Evolutionary conservation across 1,140 invertebrate species (phyloP), one percentile per base, ranked within the genome.

Genomic region (Solenopsis fugax): DNA sequence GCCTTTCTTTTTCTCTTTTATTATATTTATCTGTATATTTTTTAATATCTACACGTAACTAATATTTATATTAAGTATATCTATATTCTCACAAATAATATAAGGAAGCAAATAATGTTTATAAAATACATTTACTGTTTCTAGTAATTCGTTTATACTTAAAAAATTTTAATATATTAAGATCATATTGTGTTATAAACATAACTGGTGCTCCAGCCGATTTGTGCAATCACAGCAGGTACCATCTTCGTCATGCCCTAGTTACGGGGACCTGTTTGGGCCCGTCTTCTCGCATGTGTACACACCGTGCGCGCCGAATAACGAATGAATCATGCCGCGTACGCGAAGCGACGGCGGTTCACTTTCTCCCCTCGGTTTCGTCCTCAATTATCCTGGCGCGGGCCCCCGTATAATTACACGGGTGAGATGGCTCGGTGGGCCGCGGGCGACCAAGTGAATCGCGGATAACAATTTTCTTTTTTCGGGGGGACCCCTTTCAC

Each of bases 341-440:
- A 73, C 52, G 77, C 88, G 85, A 87, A 91, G 89, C 58, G 16
- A 13, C 45, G 41, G 37, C 72, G 62, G 89, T 88, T 91, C 92
- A 93, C 93, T 94, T 93, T 93, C 93, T 93, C 93, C 90, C 89
- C 69, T 90, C 64, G 78, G 67, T 62, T 71, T 84, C 92, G 93
- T 93, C 93, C 93, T 91, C 92, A 92, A 94, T 94, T 93, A 93
- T 88, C 91, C 86, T 88, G 91, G 88, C 89, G 88, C 86, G 91
- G 89, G 91, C 89, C 87, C 89, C 71, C 88, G 86, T 89, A 90
- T 93, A 94, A 94, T 94, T 94, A 94, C 89, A 94, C 93, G 93
- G 91, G 52, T 92, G 93, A 93, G 90, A 89, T 91, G 86, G 80
- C 91, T 75, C 80, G 88, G 76, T 88, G 88, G 76, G 21, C 81